Base-by-base conservation (phyloP, 1,140 invertebrate genomes). In the Drosophila neocordata region DNA sequence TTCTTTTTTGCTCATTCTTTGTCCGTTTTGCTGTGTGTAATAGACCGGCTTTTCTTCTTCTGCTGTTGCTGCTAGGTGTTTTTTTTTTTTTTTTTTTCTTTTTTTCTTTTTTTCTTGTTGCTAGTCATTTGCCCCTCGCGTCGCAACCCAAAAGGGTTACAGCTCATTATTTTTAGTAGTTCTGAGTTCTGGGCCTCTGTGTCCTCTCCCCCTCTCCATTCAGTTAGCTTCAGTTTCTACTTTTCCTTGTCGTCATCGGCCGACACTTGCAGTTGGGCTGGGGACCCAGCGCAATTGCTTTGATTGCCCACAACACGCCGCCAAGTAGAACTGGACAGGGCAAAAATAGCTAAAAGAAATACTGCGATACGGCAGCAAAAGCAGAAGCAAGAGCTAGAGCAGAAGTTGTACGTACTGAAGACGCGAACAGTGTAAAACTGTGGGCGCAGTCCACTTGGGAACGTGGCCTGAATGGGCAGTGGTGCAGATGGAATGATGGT, bases 261-360 rank as follows among this genome's bases (percentile, higher is more conserved):
- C 60, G 68, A 87, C 81, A 85, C 81, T 85, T 85, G 81, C 78
- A 76, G 56, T 75, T 74, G 70, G 75, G 72, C 34, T 44, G 72
- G 75, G 66, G 69, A 63, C 52, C 67, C 80, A 48, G 41, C 41
- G 77, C 81, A 84, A 84, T 85, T 85, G 78, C 82, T 88, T 87
- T 87, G 82, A 87, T 85, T 85, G 82, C 68, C 82, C 78, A 82
- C 70, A 72, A 78, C 77, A 77, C 70, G 68, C 77, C 82, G 81
- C 63, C 60, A 66, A 59, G 31, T 41, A 69, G 63, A 66, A 53
- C 65, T 76, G 73, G 63, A 56, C 71, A 44, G 41, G 9, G 35
- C 34, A 56, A 38, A 56, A 56, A 56, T 55, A 55, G 52, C 13
- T 18, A 18, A 41, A 18, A 44, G 15, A 20, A 48, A 48, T 18